phyloP scores from a whole-genome alignment of 1,140 invertebrate genomes.

The Papilio polytes region DNA sequence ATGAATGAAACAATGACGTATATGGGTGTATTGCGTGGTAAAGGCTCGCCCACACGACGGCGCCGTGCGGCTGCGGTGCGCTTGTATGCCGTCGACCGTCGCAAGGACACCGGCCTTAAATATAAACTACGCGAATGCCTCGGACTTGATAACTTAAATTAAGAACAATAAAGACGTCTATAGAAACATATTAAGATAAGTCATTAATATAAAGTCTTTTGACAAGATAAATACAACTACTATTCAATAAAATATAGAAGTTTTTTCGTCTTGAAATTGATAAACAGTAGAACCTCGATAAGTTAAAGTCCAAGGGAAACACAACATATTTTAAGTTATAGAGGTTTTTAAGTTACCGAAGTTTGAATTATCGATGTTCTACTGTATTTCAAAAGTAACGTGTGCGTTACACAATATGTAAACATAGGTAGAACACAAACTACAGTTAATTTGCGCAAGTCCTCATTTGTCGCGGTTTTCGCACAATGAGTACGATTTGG shows the following conservation, averaged over 20 bases:
- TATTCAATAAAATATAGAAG: neutral
- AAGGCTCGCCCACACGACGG: slow-evolving; percentile 25
- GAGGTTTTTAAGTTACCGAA: too few species aligned
- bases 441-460: slow-evolving; percentile 9
- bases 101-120: slow-evolving; percentile 44
- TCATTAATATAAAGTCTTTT: neutral
- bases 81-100: slow-evolving; percentile 48
- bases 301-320: too few species aligned
- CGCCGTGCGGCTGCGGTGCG: slow-evolving; percentile 26
- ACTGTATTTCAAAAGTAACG: neutral
- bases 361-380: too few species aligned
- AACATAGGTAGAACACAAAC: neutral
- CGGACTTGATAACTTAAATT: slow-evolving; percentile 25
- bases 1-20: slow-evolving; percentile 19
- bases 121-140: slow-evolving; percentile 41
- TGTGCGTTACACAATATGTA: too few species aligned
- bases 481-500: slow-evolving; percentile 29
- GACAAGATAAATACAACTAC: neutral
- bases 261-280: neutral
- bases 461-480: neutral
- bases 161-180: neutral
- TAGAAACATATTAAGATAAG: neutral
- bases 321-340: too few species aligned
- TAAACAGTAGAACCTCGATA: too few species aligned
- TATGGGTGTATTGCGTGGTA: neutral